Base-by-base conservation (phyloP, 2,888 invertebrate species). In the Chrysina gloriosa region DNA sequence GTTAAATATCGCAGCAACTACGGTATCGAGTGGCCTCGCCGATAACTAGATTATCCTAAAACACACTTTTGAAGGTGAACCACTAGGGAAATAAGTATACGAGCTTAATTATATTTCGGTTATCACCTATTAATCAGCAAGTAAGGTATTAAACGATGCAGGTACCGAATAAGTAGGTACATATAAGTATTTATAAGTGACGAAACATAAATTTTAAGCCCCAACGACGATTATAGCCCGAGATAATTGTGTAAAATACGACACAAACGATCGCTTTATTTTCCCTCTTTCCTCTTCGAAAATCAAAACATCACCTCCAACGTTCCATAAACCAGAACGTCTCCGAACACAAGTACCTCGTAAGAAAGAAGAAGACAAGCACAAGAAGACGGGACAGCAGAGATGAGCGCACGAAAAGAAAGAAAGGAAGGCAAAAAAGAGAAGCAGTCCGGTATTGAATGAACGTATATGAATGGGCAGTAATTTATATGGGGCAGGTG, bases 401-500 rank as follows among this genome's bases (percentile, higher is more conserved):
- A 52, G 52, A 52, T 52, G 52, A 52, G 52, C 52, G 34, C 16
- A 19, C 42, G 39, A 56, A 23, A 56, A 61, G 16, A 42, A 36
- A 34, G 36, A n/a, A n/a, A n/a, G n/a, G n/a, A n/a, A n/a, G n/a
- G n/a, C n/a, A n/a, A n/a, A n/a, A n/a, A n/a, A n/a, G n/a, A n/a
- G n/a, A n/a, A n/a, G n/a, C n/a, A n/a, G n/a, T n/a, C 11, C 56
- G 19, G 69, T 47, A 58, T 61, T 72, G 70, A 72, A 71, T 72
- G 73, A 71, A 70, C 69, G 69, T 70, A 74, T 70, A 72, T 74
- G 72, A 74, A 74, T 74, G 74, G 71, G 54, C 67, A 25, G 74
- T 73, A 70, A 73, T 74, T 72, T 74, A 73, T 74, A 69, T 73
- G 67, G 70, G 68, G 72, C 74, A 72, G 71, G 71, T 74, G 74